Evolutionary conservation across 2,888 invertebrate genomes (phyloP).

Genomic region (Patella depressa): DNA sequence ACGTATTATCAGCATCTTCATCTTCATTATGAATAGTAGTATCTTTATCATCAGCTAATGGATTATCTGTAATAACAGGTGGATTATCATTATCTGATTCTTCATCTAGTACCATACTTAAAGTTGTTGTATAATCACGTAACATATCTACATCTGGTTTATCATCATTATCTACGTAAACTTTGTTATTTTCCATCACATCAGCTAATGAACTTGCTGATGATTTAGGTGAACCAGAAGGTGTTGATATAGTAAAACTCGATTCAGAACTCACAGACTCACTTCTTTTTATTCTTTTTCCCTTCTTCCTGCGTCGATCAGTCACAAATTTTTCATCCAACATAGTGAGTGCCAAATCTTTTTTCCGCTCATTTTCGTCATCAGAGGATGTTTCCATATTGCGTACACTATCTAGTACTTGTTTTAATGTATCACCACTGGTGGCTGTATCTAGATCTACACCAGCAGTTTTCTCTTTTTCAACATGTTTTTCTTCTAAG

Average conservation of each 20-base stretch:
- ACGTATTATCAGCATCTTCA: conserved; percentile 28
- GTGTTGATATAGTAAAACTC: conserved; percentile 61
- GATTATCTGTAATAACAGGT: background rate
- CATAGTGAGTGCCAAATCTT: conserved; percentile 17
- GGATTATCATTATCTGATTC: conserved; percentile 35
- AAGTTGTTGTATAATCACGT: conserved; percentile 54
- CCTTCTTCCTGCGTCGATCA: conserved; percentile 29
- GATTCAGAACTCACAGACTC: conserved; percentile 50
- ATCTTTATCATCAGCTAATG: conserved; percentile 45
- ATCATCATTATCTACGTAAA: conserved; percentile 42
- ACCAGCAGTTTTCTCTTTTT: background rate
- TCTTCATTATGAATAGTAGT: conserved; percentile 33
- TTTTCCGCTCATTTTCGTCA: conserved; percentile 17
- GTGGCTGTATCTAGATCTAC: background rate
- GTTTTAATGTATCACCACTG: conserved; percentile 18
- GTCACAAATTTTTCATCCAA: conserved; percentile 60
- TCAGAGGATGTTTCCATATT: conserved; percentile 22
- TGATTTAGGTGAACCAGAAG: conserved; percentile 54
- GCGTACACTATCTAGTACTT: conserved; percentile 22
- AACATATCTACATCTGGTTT: conserved; percentile 58
- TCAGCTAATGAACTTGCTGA: conserved; percentile 53
- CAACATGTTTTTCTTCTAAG: conserved; percentile 11
- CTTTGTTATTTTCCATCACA: conserved; percentile 47
- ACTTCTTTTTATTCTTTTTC: conserved; percentile 36
- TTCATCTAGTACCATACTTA: conserved; percentile 55